Conservation (phyloP, 2,888 invertebrate species). For the Zygothrica quintamaculata region DNA sequence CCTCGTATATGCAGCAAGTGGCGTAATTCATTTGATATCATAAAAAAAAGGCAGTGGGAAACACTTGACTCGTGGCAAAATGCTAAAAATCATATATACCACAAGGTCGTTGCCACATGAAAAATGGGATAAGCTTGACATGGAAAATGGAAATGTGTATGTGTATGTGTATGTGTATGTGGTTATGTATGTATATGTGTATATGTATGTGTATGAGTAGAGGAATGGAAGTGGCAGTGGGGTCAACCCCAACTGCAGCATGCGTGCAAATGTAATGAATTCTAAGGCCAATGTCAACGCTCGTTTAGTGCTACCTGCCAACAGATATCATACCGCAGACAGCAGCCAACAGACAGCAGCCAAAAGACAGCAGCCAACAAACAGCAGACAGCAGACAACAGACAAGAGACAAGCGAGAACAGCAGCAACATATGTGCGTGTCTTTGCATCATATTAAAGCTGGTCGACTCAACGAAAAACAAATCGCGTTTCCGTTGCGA, state of each 20-base stretch:
- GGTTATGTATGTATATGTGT: no score
- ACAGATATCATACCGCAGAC: no score
- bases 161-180: no score
- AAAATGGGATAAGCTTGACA: no score
- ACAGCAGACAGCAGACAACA: slow-evolving; percentile 4
- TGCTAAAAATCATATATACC: slow-evolving; percentile 13
- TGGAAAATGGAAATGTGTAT: not conserved
- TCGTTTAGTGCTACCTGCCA: slow-evolving; percentile 5
- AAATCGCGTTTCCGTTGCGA: slow-evolving; percentile 40
- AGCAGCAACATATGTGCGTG: no score
- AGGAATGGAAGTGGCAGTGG: no score
- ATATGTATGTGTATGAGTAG: no score
- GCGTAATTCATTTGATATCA: slow-evolving; percentile 52
- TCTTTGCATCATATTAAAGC: slow-evolving; percentile 30
- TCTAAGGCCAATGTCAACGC: slow-evolving; percentile 20
- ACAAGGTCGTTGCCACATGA: not conserved
- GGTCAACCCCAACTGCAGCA: slow-evolving; percentile 22
- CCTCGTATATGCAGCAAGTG: no score
- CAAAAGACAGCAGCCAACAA: no score
- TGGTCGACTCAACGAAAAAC: slow-evolving; percentile 11
- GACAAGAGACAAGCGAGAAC: slow-evolving; percentile 8
- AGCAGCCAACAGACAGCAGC: slow-evolving; percentile 11
- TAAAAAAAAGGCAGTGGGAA: slow-evolving; percentile 11
- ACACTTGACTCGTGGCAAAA: slow-evolving; percentile 43
- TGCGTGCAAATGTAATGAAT: slow-evolving; percentile 33